Evolutionary conservation across 2,888 invertebrate genomes (phyloP).

Genomic region (Melinaea marsaeus): DNA sequence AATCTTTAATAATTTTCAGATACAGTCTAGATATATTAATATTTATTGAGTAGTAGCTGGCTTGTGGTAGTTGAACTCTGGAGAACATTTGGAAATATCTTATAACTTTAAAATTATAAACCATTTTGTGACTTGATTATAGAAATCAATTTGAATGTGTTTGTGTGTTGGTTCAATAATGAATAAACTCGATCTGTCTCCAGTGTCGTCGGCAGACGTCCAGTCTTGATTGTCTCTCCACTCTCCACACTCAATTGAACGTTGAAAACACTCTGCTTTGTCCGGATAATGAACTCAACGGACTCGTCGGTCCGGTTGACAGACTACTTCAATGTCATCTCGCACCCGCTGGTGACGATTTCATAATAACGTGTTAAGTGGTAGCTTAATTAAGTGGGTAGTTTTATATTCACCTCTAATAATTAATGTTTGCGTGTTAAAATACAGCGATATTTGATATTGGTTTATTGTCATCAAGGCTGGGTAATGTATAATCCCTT

Average conservation of each 20-base stretch:
- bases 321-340: constrained; percentile 31
- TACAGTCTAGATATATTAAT: no score
- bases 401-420: no score
- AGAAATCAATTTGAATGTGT: constrained; percentile 9
- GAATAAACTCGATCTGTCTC: constrained; percentile 60
- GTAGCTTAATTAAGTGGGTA: constrained; percentile 11
- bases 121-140: constrained; percentile 11
- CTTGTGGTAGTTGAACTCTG: no score
- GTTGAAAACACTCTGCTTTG: constrained; percentile 73
- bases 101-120: no score
- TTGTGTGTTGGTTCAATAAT: constrained; percentile 58
- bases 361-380: constrained; percentile 11
- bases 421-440: no score
- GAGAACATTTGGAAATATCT: no score
- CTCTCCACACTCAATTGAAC: constrained; percentile 51
- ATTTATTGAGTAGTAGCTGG: no score
- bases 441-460: neutral
- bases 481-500: no score
- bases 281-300: constrained; percentile 54
- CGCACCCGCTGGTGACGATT: constrained; percentile 21
- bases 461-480: no score
- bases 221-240: constrained; percentile 66
- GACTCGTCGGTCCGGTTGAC: constrained; percentile 33
- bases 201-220: constrained; percentile 67
- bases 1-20: no score